A percentile compares a stretch with the other conserved stretches of the same genome.
These are phyloP conservation scores for Gonocerus acuteangulatus DNA, from an alignment of 2,888 invertebrate genomes.

Conservation along the genomic window DNA sequence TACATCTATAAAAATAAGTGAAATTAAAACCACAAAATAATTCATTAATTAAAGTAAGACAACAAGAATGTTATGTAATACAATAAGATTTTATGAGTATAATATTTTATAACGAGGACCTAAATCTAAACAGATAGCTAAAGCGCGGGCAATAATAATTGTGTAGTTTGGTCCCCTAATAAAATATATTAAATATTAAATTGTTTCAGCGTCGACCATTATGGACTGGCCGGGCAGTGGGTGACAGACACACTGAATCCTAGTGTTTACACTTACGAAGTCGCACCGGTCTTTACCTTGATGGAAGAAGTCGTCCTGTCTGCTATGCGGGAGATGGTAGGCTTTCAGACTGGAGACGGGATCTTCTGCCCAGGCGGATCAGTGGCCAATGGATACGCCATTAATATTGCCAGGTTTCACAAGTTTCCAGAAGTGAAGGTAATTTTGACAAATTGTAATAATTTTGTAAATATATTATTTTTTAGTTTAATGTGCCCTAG, in stretches of 20 bases:
- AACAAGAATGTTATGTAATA: too few relatives aligned
- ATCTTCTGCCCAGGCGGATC: constrained; percentile 88
- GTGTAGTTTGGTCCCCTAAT: too few relatives aligned
- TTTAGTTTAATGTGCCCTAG: too few relatives aligned
- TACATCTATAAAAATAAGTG: too few relatives aligned
- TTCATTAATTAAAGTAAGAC: too few relatives aligned
- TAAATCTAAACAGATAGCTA: too few relatives aligned
- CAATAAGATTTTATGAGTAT: too few relatives aligned
- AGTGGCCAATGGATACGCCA: constrained; percentile 83
- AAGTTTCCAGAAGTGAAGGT: constrained; percentile 69
- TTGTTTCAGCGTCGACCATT: constrained; percentile 58
- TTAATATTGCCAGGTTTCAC: constrained; percentile 71
- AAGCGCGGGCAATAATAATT: too few relatives aligned
- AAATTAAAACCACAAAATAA: too few relatives aligned
- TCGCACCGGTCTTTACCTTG: constrained; percentile 72
- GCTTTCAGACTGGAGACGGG: constrained; percentile 70
- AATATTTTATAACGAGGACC: too few relatives aligned
- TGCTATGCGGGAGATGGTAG: constrained; percentile 72
- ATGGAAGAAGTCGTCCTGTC: constrained; percentile 76
- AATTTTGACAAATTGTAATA: constrained; percentile 39
- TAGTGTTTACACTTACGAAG: constrained; percentile 79
- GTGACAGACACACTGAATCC: constrained; percentile 77
- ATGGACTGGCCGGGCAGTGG: constrained; percentile 77
- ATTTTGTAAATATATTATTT: too few relatives aligned
- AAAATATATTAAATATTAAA: too few relatives aligned